phyloP scores from a whole-genome alignment of 2,888 invertebrate genomes.

The Gasteruption jaculator region DNA sequence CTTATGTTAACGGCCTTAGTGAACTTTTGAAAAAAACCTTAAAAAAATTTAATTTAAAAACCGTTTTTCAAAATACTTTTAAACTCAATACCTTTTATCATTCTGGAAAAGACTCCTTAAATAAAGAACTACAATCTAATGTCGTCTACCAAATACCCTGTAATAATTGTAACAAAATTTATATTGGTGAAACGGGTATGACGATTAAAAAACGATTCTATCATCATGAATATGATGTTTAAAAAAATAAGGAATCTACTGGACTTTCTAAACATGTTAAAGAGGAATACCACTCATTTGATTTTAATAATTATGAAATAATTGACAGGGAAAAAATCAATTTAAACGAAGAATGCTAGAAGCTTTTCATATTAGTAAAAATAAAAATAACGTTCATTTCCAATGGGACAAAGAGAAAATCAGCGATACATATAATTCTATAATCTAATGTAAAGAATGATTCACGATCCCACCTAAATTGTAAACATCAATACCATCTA shows the following conservation, averaged over 20 bases:
- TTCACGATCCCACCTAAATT: no score
- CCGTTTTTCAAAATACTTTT: not conserved
- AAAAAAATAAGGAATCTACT: no score
- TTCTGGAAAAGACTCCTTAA: conserved; percentile 9
- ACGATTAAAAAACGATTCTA: no score
- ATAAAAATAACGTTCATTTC: conserved; percentile 2
- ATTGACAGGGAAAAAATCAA: conserved; percentile 5
- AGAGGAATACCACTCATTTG: conserved; percentile 5
- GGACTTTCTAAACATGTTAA: not conserved
- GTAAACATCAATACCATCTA: no score
- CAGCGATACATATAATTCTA: no score
- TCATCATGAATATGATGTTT: no score
- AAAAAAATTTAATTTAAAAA: conserved; percentile 1
- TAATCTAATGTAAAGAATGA: no score
- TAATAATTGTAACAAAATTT: no score
- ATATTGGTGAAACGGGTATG: no score
- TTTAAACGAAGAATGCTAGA: conserved; percentile 12
- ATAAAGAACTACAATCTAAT: no score
- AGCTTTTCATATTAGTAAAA: conserved; percentile 12
- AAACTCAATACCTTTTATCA: conserved; percentile 3
- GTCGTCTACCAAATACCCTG: no score
- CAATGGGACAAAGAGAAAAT: no score
- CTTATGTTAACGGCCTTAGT: not conserved
- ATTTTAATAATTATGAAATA: conserved; percentile 13
- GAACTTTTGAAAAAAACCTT: conserved; percentile 1